phyloP scores from a whole-genome alignment of 92 coral and sea anemone genomes.

The Phenganax subtilis region DNA sequence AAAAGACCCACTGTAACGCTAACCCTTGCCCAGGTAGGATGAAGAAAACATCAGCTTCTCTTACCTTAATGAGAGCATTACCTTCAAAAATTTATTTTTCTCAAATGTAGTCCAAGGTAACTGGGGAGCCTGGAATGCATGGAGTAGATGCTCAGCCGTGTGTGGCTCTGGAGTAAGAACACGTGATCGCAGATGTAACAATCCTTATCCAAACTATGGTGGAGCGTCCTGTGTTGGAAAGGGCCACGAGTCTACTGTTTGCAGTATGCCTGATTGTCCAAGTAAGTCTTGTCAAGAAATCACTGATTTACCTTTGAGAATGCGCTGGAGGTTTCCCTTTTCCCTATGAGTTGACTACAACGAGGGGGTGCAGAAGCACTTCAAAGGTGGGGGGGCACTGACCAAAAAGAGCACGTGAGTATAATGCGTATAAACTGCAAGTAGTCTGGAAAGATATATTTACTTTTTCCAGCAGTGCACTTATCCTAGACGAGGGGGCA shows the following conservation, averaged over 20 bases:
- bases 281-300: conserved; percentile 47
- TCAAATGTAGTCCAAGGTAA: conserved; percentile 73
- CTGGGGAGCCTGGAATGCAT: conserved; percentile 95
- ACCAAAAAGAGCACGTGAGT: too few species aligned
- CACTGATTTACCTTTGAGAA: background rate
- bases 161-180: conserved; percentile 98
- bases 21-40: conserved; percentile 80
- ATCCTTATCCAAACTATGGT: conserved; percentile 89
- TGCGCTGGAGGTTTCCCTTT: too few species aligned
- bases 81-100: background rate
- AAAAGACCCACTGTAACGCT: conserved; percentile 83
- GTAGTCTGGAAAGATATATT: too few species aligned
- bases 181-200: conserved; percentile 90
- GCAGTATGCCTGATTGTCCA: conserved; percentile 94
- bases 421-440: too few species aligned
- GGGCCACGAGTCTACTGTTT: conserved; percentile 80
- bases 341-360: too few species aligned
- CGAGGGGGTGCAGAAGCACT: too few species aligned
- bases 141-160: conserved; percentile 88
- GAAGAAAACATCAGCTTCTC: background rate
- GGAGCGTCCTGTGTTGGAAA: conserved; percentile 81
- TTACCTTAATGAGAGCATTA: background rate
- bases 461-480: too few species aligned
- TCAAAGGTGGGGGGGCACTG: too few species aligned
- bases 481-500: too few species aligned